Base-by-base conservation (phyloP, 1,140 invertebrate genomes). In the Pachypeltis micranthus region DNA sequence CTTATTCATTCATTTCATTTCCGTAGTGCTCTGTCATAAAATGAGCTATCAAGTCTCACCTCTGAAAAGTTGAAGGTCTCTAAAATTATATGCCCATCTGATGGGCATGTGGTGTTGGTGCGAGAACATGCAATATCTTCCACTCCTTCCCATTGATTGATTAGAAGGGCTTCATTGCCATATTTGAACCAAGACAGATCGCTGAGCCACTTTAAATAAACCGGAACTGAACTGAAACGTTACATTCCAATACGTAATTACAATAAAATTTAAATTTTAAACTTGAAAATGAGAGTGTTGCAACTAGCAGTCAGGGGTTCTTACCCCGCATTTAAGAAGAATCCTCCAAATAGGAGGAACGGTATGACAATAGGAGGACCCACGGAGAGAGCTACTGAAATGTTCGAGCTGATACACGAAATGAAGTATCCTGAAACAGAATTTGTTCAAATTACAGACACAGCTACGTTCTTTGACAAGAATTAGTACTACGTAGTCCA, bases 121-220 rank as follows among this genome's bases (percentile, higher is more conserved):
- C 79, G 74, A 44, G 85, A 85, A 72, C 89, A 90, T 10, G 79
- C 78, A 67, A 90, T 90, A 59, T 75, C 70, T 12, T 85, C 81
- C 21, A 93, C 78, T 16, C 84, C 81, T 0, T 79, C 73, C 94
- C 94, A 98, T 72, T 98, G 93, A 76, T 95, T 96, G 55, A 97
- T 86, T n/a, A 90, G 77, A 0, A 97, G 75, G 0, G 91, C 89
- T 76, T 96, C 93, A 75, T 93, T 95, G 44, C 88, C 90, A 73
- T 95, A 97, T 55, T 87, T 83, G 76, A 98, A 96, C 92, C 95
- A 98, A 0, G 93, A 96, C 19, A 97, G 73, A 74, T 94, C 91
- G 16, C 91, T 90, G 61, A 97, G 76, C 91, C 93, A 96, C 59
- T 85, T 79, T 60, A 98, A 87, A 70, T 94, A 97, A 0, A 78